Evolutionary conservation across 2,888 invertebrate species (phyloP).

Genomic region (Erebia aethiops): DNA sequence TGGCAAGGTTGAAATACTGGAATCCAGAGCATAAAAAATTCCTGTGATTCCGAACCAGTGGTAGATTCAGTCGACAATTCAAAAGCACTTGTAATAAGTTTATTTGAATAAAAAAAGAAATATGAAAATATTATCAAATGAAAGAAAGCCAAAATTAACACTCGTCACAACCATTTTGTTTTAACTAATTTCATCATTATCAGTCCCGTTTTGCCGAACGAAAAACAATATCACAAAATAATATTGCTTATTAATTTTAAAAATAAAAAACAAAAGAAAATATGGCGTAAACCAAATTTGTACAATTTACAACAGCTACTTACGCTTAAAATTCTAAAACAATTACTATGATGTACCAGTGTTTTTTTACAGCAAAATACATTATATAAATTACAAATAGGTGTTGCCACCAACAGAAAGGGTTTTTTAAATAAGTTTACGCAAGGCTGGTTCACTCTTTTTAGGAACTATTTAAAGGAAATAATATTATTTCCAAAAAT

Average conservation of each 20-base stretch:
- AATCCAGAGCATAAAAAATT: neutral
- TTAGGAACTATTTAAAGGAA: neutral
- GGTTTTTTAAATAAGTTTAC: slow-evolving; percentile 3
- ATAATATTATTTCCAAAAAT: too few relatives aligned
- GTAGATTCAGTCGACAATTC: too few relatives aligned
- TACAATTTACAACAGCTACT: slow-evolving; percentile 14
- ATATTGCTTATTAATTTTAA: neutral
- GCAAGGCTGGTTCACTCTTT: neutral
- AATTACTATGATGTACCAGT: slow-evolving; percentile 12
- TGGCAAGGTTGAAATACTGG: neutral
- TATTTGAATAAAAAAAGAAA: too few relatives aligned
- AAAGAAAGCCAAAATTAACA: neutral
- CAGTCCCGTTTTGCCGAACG: neutral
- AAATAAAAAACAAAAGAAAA: neutral
- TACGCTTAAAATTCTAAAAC: slow-evolving; percentile 34
- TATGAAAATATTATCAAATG: too few relatives aligned
- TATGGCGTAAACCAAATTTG: slow-evolving; percentile 19
- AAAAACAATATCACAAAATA: slow-evolving; percentile 5
- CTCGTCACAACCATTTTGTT: slow-evolving; percentile 9
- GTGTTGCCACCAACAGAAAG: slow-evolving; percentile 28
- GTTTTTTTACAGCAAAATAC: slow-evolving; percentile 21
- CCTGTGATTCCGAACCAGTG: too few relatives aligned
- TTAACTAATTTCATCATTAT: neutral
- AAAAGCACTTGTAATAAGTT: too few relatives aligned
- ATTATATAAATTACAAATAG: neutral